Evolutionary conservation across 2,113 vertebrate genomes (phyloP), one percentile per base, ranked within the genome.

Genomic region (Pomatorhinus ruficollis): DNA sequence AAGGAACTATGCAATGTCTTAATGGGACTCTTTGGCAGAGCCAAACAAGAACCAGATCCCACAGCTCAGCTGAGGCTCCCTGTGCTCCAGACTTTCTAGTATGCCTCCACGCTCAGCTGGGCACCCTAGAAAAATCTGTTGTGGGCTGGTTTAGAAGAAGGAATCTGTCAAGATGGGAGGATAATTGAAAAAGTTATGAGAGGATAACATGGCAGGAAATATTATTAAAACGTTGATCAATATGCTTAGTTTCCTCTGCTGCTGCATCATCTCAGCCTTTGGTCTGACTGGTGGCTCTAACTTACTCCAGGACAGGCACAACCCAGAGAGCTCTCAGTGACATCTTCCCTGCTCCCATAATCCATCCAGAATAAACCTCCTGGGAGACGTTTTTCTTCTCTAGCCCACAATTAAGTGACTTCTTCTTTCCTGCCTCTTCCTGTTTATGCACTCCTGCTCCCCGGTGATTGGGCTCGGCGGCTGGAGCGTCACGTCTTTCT

Each of bases 341-440:
- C 28, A 21, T 65, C 50, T 85, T 89, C 30, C 42, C 84, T 31
- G 66, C 59, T 96, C 37, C 71, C 63, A 17, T 23, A 64, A 54
- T 50, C 57, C 4, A 4, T 71, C 88, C 79, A 74, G 83, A 92
- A 45, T 15, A 95, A 90, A 66, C 52, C 83, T 86, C 83, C 56
- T 14, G 72, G 72, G 76, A 92, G 68, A 45, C 12, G 2, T 90
- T 95, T 82, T 89, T 80, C 54, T 74, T 70, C 83, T 65, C 63
- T 42, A 88, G 76, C 71, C 85, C 88, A 88, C 94, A 93, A 70
- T 90, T 83, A 90, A 96, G 79, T 74, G 63, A 74, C 71, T 88
- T 88, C 83, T 96, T 40, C 70, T 90, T 83, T 66, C 53, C 83
- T 74, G 50, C 64, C 72, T 86, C 89, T 94, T 96, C 90, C 88